Evolutionary conservation across 64 coral and sea anemone species (phyloP).

Genomic region (Montipora foliosa): DNA sequence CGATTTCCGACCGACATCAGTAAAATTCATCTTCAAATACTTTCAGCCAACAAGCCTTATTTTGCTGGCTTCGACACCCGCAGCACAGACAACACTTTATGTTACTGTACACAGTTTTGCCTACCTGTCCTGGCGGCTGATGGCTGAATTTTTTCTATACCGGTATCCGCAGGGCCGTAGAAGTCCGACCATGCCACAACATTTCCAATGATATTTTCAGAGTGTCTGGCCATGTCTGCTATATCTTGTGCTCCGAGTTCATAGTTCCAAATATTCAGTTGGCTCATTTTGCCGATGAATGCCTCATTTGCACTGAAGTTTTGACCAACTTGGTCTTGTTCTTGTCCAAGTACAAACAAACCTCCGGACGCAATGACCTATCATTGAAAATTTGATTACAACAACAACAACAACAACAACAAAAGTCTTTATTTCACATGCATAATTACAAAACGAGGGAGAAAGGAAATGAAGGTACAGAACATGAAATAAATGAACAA

Average conservation of each 20-base stretch:
- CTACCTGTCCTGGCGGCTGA: constrained; percentile 70
- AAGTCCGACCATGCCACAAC: constrained; percentile 89
- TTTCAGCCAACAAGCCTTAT: no score
- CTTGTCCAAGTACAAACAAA: constrained; percentile 87
- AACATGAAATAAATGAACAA: no score
- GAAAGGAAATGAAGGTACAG: no score
- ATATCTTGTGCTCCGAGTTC: constrained; percentile 57
- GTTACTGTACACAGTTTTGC: background rate
- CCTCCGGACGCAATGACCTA: constrained; percentile 87
- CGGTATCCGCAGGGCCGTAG: constrained; percentile 44
- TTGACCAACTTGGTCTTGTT: constrained; percentile 80
- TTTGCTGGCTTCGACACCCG: no score
- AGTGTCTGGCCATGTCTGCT: constrained; percentile 65
- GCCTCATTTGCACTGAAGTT: constrained; percentile 96
- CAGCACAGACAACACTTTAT: no score
- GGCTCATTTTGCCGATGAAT: constrained; percentile 90
- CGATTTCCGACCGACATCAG: no score
- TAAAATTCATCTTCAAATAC: no score
- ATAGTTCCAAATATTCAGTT: constrained; percentile 93
- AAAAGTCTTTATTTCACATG: no score
- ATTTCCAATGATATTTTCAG: constrained; percentile 69
- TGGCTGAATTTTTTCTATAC: constrained; percentile 53
- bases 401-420: background rate
- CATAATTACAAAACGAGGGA: no score
- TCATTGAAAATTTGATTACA: background rate